Evolutionary conservation across 2,888 invertebrate species (phyloP).

Genomic region (Drosophila tripunctata): DNA sequence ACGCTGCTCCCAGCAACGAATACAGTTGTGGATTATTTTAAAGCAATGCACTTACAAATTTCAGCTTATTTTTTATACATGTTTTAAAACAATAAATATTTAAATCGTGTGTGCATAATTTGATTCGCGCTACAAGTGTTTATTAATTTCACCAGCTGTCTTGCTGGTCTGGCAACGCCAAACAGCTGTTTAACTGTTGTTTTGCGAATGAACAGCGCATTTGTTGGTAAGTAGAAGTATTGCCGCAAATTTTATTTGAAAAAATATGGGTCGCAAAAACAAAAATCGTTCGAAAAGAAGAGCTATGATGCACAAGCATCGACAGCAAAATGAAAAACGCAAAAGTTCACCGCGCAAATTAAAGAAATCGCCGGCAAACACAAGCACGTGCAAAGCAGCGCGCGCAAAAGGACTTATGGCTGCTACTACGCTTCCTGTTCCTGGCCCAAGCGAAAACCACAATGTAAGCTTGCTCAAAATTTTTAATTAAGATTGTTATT

Average conservation of each 20-base stretch:
- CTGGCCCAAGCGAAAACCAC: too few relatives aligned
- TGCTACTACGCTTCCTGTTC: neutral
- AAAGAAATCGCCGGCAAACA: neutral
- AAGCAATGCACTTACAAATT: too few relatives aligned
- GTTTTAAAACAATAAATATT: too few relatives aligned
- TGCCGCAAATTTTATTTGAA: neutral
- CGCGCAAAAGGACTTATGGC: neutral
- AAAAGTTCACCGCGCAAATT: neutral
- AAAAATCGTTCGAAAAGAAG: slow-evolving; percentile 2
- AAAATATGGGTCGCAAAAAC: slow-evolving; percentile 23
- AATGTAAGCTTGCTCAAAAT: too few relatives aligned
- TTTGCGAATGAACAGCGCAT: neutral
- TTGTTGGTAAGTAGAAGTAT: neutral
- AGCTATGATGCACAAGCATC: neutral
- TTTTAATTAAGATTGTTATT: too few relatives aligned
- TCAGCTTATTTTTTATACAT: too few relatives aligned
- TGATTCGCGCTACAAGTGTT: neutral
- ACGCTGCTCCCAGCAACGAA: too few relatives aligned
- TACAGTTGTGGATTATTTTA: too few relatives aligned
- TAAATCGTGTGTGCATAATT: too few relatives aligned
- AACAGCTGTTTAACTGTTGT: slow-evolving; percentile 35
- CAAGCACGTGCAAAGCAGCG: slow-evolving; percentile 14
- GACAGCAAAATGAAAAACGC: neutral
- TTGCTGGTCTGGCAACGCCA: slow-evolving; percentile 18
- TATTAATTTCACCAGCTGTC: too few relatives aligned